Evolutionary conservation across 1,140 invertebrate species (phyloP).

Genomic region (Neotoxoptera formosana): DNA sequence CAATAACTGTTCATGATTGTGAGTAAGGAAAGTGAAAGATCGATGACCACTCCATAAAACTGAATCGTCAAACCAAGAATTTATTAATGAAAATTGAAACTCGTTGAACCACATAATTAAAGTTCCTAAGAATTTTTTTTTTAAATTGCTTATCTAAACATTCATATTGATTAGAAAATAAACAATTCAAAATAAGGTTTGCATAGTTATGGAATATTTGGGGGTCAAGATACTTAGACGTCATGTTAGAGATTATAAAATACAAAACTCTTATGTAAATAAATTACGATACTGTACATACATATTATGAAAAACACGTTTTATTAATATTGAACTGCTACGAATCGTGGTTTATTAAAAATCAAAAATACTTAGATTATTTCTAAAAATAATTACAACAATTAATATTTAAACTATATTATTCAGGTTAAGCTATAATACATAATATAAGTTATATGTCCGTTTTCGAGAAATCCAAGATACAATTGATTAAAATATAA

Average conservation of each 20-base stretch:
- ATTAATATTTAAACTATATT: not conserved
- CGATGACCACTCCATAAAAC: not conserved
- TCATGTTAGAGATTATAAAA: too few species aligned
- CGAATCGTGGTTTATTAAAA: not conserved
- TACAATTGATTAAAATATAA: not conserved
- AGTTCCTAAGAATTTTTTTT: too few species aligned
- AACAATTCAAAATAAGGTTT: not conserved
- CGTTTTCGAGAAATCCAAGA: not conserved
- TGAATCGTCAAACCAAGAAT: not conserved
- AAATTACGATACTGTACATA: too few species aligned
- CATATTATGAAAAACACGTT: too few species aligned
- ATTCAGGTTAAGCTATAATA: not conserved
- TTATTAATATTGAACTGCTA: too few species aligned
- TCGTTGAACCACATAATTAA: not conserved
- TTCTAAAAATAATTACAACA: not conserved
- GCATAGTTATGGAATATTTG: not conserved
- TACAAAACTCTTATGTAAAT: too few species aligned
- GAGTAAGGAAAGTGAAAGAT: constrained; percentile 37
- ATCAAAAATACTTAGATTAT: not conserved
- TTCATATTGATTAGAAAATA: not conserved
- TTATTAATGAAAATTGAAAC: constrained; percentile 41
- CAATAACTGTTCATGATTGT: not conserved
- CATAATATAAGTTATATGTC: too few species aligned
- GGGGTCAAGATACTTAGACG: not conserved
- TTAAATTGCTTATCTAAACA: not conserved